Evolutionary conservation across 2,888 invertebrate species (phyloP).

Genomic region (Callimorpha dominula): DNA sequence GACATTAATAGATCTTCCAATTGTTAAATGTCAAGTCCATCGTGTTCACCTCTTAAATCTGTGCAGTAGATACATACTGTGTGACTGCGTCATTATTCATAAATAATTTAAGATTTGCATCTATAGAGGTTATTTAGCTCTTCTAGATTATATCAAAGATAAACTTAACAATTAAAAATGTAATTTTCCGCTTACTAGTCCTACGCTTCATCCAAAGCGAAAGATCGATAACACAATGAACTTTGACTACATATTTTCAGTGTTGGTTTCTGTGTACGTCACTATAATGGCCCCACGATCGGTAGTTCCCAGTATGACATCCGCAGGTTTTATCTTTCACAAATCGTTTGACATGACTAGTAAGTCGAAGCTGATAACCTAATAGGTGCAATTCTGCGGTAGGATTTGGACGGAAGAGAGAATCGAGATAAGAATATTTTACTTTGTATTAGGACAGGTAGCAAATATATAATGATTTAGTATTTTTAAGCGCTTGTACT

Average conservation of each 20-base stretch:
- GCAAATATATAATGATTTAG: too few species aligned
- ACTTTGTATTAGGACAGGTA: background rate
- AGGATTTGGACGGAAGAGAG: background rate
- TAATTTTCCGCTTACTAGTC: background rate
- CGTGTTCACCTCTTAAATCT: background rate
- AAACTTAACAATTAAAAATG: background rate
- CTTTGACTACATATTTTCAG: conserved; percentile 10
- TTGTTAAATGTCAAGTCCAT: background rate
- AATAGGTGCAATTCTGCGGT: background rate
- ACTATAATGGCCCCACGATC: conserved; percentile 8
- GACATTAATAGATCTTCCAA: background rate
- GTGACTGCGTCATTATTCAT: background rate
- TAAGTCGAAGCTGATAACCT: conserved; percentile 10
- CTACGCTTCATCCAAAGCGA: background rate
- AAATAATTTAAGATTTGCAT: background rate
- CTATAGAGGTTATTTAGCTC: background rate
- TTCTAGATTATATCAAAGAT: background rate
- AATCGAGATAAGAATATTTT: background rate
- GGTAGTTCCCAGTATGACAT: background rate
- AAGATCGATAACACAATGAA: conserved; percentile 5
- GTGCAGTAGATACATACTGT: background rate
- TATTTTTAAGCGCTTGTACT: too few species aligned
- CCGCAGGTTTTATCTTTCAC: conserved; percentile 18
- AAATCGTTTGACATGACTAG: conserved; percentile 13
- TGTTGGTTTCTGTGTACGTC: background rate